A percentile compares a stretch with the other conserved stretches of the same genome.
Evolutionary conservation across 2,888 invertebrate genomes (phyloP).

Genomic region (Oconnorella tubifera): DNA sequence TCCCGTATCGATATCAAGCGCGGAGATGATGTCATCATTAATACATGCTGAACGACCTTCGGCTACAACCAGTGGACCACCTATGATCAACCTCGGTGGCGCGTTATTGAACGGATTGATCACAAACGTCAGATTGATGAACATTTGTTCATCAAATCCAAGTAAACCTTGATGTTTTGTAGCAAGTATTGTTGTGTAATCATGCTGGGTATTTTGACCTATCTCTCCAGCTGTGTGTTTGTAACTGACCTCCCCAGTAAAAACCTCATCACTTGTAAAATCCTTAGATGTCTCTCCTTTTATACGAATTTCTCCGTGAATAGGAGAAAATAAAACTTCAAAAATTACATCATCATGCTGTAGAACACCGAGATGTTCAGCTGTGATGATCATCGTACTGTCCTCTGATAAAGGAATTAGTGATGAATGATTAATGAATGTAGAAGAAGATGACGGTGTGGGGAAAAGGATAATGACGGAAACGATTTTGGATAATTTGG

Average conservation of each 20-base stretch:
- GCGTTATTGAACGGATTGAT: slow-evolving; percentile 54
- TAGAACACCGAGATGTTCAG: not conserved
- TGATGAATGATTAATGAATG: too few relatives aligned
- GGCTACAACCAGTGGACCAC: slow-evolving; percentile 47
- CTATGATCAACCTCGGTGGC: slow-evolving; percentile 47
- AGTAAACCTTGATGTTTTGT: slow-evolving; percentile 44
- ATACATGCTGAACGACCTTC: slow-evolving; percentile 48
- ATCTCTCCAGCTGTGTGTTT: slow-evolving; percentile 53
- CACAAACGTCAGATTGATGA: slow-evolving; percentile 50
- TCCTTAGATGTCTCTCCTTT: slow-evolving; percentile 42
- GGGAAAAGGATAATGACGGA: not conserved
- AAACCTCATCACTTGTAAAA: slow-evolving; percentile 47
- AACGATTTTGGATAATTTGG: not conserved
- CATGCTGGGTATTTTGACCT: slow-evolving; percentile 46
- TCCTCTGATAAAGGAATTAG: not conserved
- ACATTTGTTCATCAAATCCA: slow-evolving; percentile 30
- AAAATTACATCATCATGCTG: slow-evolving; percentile 36
- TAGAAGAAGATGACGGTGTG: not conserved
- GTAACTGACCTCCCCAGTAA: slow-evolving; percentile 44
- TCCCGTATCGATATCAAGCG: slow-evolving; percentile 51
- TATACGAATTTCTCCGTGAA: slow-evolving; percentile 46
- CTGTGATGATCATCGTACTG: not conserved
- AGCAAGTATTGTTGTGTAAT: slow-evolving; percentile 47
- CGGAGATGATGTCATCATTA: slow-evolving; percentile 42
- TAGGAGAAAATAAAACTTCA: slow-evolving; percentile 49